These are phyloP conservation scores for Drosophila rhopaloa DNA, from an alignment of 1,140 invertebrate species.

Conservation along the genomic window DNA sequence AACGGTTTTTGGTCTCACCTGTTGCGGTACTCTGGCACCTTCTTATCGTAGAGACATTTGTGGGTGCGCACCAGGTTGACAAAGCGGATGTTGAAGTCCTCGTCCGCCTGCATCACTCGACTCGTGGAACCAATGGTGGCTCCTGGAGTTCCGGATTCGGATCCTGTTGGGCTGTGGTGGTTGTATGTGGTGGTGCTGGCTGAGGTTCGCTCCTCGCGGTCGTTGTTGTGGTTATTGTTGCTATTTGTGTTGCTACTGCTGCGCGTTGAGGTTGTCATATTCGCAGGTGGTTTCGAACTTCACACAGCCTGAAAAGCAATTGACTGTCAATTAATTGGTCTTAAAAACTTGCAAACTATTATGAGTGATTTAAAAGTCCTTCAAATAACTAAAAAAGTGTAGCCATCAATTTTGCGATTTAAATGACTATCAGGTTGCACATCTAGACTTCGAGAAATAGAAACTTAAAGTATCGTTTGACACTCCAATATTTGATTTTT, in stretches of 20 bases:
- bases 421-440: not conserved
- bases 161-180: conserved; percentile 43
- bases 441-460: not conserved
- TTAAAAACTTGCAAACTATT: no score
- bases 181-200: conserved; percentile 25
- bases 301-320: not conserved
- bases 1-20: conserved; percentile 50
- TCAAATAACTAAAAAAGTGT: not conserved
- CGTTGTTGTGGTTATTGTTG: conserved; percentile 29
- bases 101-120: conserved; percentile 82
- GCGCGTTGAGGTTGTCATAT: conserved; percentile 77
- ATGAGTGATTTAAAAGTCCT: no score
- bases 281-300: conserved; percentile 16
- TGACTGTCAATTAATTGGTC: no score
- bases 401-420: not conserved
- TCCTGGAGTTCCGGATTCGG: conserved; percentile 6
- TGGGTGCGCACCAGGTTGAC: conserved; percentile 82
- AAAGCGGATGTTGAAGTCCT: conserved; percentile 84
- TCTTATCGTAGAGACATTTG: conserved; percentile 82
- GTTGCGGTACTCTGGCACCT: conserved; percentile 82
- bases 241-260: conserved; percentile 33
- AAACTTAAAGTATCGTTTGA: conserved; percentile 4
- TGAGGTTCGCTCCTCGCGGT: conserved; percentile 28
- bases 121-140: conserved; percentile 59
- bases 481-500: conserved; percentile 14